A percentile compares a stretch with the other conserved stretches of the same genome.
These are phyloP conservation scores for Caenorhabditis japonica DNA, from an alignment of 2,888 invertebrate species.

Conservation along the genomic window DNA sequence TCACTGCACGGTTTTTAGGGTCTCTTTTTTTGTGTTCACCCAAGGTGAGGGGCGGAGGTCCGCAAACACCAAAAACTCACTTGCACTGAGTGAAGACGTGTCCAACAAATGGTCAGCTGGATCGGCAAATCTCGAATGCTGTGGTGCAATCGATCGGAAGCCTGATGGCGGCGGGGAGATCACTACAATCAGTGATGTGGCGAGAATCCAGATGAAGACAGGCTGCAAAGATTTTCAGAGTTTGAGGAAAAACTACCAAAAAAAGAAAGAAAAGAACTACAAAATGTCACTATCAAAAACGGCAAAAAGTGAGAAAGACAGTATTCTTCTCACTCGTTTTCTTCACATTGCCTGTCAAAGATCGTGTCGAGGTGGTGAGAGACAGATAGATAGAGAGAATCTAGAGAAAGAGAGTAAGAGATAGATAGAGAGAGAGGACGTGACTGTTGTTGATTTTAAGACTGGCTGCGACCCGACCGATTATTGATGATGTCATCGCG, in stretches of 20 bases:
- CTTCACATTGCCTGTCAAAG: background rate
- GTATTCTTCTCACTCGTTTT: slow-evolving; percentile 4
- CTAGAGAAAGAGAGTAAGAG: background rate
- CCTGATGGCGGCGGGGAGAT: slow-evolving; percentile 5
- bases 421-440: slow-evolving; percentile 13
- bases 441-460: slow-evolving; percentile 44
- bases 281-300: too few species aligned
- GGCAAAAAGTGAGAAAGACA: slow-evolving; percentile 8
- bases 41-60: too few species aligned
- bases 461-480: slow-evolving; percentile 16
- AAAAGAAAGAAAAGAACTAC: too few species aligned
- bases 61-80: too few species aligned
- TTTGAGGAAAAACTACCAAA: background rate
- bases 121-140: too few species aligned
- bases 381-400: slow-evolving; percentile 12
- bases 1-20: too few species aligned
- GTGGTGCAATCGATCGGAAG: too few species aligned
- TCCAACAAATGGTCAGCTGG: too few species aligned
- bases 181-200: slow-evolving; percentile 36
- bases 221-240: slow-evolving; percentile 14
- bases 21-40: too few species aligned
- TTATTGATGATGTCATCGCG: slow-evolving; percentile 42
- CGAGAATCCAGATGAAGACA: slow-evolving; percentile 39
- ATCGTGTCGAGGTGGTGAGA: slow-evolving; percentile 14
- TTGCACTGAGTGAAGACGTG: too few species aligned